A percentile compares a stretch with the other conserved stretches of the same genome.
These are phyloP conservation scores for Sinocyclocheilus anophthalmus DNA, from an alignment of 2,113 vertebrate species.

Conservation along the genomic window DNA sequence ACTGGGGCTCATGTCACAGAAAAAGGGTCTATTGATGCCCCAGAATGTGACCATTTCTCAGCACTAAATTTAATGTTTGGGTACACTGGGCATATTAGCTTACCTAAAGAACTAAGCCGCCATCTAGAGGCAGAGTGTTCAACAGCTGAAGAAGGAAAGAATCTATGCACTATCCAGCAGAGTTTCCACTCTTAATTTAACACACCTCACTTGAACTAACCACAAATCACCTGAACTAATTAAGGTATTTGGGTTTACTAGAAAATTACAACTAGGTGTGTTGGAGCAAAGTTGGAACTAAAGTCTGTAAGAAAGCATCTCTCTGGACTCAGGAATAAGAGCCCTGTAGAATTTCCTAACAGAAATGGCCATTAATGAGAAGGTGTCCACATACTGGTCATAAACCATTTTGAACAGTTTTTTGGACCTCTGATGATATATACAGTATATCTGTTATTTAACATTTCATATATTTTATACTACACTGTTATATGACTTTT, in stretches of 20 bases:
- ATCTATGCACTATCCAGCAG: not conserved
- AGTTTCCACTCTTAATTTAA: not conserved
- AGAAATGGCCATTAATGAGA: not conserved
- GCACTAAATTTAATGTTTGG: not conserved
- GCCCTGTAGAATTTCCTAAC: not conserved
- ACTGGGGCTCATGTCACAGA: not conserved
- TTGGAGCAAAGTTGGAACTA: not conserved
- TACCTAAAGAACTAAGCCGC: constrained; percentile 72
- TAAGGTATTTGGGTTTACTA: not conserved
- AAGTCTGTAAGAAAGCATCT: not conserved
- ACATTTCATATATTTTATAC: not conserved
- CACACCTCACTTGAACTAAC: not conserved
- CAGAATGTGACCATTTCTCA: not conserved
- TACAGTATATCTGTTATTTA: not conserved
- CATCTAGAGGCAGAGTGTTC: constrained; percentile 74
- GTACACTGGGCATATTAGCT: not conserved
- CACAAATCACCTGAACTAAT: no score
- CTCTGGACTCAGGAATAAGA: not conserved
- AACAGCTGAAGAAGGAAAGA: not conserved
- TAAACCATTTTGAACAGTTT: no score
- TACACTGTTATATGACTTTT: not conserved
- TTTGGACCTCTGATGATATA: no score
- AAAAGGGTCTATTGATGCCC: not conserved
- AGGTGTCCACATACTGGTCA: not conserved
- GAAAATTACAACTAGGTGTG: not conserved